Evolutionary conservation across 2,797 vertebrate species (phyloP).

Genomic region (Pantherophis alleghaniensis): DNA sequence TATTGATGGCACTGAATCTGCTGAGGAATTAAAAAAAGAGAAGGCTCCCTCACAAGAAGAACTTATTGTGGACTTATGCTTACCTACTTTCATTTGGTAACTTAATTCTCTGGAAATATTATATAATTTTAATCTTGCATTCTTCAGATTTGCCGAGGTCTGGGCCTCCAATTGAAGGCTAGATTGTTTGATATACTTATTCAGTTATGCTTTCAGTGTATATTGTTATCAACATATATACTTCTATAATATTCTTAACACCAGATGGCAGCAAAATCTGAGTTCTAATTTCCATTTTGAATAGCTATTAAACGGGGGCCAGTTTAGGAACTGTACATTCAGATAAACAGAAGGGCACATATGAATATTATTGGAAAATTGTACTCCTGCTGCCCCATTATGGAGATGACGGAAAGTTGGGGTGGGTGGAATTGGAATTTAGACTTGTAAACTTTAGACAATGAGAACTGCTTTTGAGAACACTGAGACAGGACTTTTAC

Average conservation of each 20-base stretch:
- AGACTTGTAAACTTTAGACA: background rate
- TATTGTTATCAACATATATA: background rate
- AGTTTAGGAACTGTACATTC: background rate
- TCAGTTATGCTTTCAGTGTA: background rate
- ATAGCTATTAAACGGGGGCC: background rate
- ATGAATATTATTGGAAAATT: background rate
- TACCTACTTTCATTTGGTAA: background rate
- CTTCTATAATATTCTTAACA: background rate
- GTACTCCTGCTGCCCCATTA: background rate
- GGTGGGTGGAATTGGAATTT: background rate
- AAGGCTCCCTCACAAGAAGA: background rate
- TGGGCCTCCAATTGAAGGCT: background rate
- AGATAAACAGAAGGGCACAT: background rate
- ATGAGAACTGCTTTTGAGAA: background rate
- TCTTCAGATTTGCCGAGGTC: background rate
- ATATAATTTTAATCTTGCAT: background rate
- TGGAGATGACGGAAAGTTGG: background rate
- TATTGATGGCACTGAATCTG: background rate
- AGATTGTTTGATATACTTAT: background rate
- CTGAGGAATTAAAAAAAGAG: background rate
- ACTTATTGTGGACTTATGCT: background rate
- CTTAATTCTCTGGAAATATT: background rate
- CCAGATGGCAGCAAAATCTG: conserved; percentile 28
- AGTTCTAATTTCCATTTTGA: background rate
- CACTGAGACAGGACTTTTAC: background rate